Evolutionary conservation across 53 echinoderm and acorn worm species (phyloP).

Genomic region (Zoroaster sp.): DNA sequence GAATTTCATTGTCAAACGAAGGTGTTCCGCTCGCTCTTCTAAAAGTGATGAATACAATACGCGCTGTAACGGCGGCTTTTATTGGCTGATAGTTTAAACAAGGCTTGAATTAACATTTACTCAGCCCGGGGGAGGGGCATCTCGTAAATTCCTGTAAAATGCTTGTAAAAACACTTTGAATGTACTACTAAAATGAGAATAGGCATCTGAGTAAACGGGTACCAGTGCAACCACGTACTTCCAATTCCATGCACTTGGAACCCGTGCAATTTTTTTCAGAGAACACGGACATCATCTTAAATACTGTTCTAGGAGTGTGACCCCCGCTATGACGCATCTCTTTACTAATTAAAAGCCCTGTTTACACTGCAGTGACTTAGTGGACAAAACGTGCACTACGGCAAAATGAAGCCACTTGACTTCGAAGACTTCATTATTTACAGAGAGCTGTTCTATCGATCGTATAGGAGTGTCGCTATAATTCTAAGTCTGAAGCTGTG

Average conservation of each 20-base stretch:
- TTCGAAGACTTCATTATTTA: not conserved
- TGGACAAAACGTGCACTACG: not conserved
- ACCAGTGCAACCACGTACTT: no score
- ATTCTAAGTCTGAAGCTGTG: not conserved
- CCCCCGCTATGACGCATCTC: not conserved
- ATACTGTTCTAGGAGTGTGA: not conserved
- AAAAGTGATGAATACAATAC: not conserved
- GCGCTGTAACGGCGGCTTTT: not conserved
- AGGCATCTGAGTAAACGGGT: no score
- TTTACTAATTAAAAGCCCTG: not conserved
- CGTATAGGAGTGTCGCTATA: not conserved
- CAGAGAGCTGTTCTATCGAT: not conserved
- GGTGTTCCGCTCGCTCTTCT: not conserved
- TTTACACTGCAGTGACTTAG: not conserved
- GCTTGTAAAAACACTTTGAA: not conserved
- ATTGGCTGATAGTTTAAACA: conserved; percentile 27
- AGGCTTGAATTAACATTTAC: not conserved
- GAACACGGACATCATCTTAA: no score
- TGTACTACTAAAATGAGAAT: not conserved
- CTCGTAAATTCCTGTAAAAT: not conserved
- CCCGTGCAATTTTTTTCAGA: no score
- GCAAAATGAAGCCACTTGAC: not conserved
- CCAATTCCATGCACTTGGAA: no score
- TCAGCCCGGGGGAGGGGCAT: conserved; percentile 1
- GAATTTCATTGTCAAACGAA: not conserved